These are phyloP conservation scores for Anabacerthia variegaticeps DNA, from an alignment of 2,797 vertebrate species.

Conservation along the genomic window DNA sequence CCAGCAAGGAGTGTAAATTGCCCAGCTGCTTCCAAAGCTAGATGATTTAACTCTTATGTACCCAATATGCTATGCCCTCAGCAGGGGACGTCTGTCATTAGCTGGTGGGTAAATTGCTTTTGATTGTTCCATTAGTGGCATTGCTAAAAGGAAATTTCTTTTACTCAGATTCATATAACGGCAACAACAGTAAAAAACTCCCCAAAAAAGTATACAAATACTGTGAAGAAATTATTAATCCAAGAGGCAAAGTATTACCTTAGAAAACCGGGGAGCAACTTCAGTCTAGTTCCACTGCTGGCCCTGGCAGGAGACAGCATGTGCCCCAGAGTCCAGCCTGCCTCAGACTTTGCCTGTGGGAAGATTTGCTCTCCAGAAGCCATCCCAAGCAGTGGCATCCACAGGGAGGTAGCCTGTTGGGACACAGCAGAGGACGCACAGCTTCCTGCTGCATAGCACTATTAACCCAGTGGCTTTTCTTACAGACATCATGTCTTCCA, in stretches of 20 bases:
- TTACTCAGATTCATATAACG: neutral
- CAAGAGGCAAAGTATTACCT: neutral
- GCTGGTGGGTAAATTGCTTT: neutral
- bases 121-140: neutral
- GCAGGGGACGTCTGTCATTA: neutral
- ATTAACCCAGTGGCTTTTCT: neutral
- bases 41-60: too few species aligned
- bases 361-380: neutral
- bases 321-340: rapidly evolving
- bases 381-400: rapidly evolving
- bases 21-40: too few species aligned
- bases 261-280: neutral
- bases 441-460: neutral
- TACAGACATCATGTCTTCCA: neutral
- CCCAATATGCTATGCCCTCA: too few species aligned
- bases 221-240: neutral
- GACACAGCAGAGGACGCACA: neutral
- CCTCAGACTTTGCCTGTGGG: neutral
- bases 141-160: neutral
- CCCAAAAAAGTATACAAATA: rapidly evolving
- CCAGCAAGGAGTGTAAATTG: too few species aligned
- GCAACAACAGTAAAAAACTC: neutral
- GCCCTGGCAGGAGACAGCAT: neutral
- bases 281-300: too few species aligned
- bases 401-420: rapidly evolving